Base-by-base conservation (phyloP, 2,888 invertebrate genomes). In the Nymphalis urticae region DNA sequence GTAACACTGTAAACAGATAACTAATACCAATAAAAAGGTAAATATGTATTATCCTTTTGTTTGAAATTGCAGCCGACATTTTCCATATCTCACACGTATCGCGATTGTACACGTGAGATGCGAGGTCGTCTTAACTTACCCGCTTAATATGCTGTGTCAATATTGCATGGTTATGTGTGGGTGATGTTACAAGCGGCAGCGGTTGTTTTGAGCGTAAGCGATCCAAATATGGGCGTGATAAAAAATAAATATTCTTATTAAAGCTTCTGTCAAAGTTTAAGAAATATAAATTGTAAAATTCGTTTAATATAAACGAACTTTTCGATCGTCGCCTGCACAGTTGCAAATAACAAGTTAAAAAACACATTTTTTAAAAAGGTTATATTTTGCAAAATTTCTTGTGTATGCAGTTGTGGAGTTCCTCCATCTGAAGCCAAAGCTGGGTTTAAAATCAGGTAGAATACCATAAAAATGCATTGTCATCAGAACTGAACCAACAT, bases 61-160 rank as follows among this genome's bases (percentile, higher is more conserved):
- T 81, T 81, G 79, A 76, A 80, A 81, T 81, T 77, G 82, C 79
- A 80, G 77, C 84, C 80, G 84, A 88, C 87, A 86, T 87, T 85
- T 83, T 80, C 82, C 79, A 81, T 85, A 84, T 81, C 81, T 83
- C 79, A 79, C 78, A 76, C 84, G 82, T 85, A 79, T 84, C 56
- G 24, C 32, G 36, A 56, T 32, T 32, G 56, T 56, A 56, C 36
- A 56, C 83, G 84, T 83, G 84, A 83, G 85, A 84, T 75, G 83
- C 74, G 56, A 56, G 56, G 32, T 68, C 77, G 78, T 79, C 82
- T 83, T 82, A 85, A 83, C 81, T 82, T 75, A 81, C 75, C 74
- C 79, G 83, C 76, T 85, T 84, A 82, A 82, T 81, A 80, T 80
- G 76, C 80, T 82, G 83, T 87, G 85, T 87, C 87, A 87, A 85